Evolutionary conservation across 2,113 vertebrate genomes (phyloP).

Genomic region (Cygnus buccinator): DNA sequence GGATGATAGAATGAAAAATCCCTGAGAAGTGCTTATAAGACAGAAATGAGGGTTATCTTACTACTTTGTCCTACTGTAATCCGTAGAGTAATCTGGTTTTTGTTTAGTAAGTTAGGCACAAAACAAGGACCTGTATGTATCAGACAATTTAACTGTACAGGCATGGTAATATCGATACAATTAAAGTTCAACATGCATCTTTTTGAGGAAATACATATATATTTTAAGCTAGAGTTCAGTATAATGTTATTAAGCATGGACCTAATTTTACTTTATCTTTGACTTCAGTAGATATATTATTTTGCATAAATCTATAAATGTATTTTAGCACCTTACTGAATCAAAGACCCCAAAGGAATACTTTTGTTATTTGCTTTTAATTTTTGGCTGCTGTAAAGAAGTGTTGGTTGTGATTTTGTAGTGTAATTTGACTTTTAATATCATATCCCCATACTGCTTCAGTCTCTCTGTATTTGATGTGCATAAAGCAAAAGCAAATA

Average conservation of each 20-base stretch:
- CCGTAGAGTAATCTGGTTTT: not conserved
- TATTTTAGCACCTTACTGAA: constrained; percentile 3
- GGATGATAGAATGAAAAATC: not conserved
- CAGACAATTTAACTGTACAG: not conserved
- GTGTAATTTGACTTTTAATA: constrained; percentile 55
- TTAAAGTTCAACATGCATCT: not conserved
- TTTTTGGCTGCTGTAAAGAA: constrained; percentile 48
- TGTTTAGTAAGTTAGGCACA: not conserved
- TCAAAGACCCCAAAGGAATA: not conserved
- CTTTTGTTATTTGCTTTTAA: constrained; percentile 59
- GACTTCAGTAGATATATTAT: not conserved
- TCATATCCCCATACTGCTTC: constrained; percentile 2
- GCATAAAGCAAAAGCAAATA: constrained; percentile 49
- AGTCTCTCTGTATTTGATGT: not conserved
- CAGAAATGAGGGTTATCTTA: not conserved
- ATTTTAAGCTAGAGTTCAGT: not conserved
- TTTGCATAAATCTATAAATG: not conserved
- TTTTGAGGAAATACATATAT: not conserved
- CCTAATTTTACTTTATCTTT: not conserved
- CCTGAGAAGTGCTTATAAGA: not conserved
- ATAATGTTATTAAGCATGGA: not conserved
- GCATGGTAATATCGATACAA: not conserved
- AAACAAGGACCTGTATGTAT: not conserved
- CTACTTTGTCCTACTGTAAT: not conserved
- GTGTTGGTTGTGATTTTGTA: not conserved